These are phyloP conservation scores for Heterodera filipjevi DNA, from an alignment of 2,888 invertebrate species.

Conservation along the genomic window DNA sequence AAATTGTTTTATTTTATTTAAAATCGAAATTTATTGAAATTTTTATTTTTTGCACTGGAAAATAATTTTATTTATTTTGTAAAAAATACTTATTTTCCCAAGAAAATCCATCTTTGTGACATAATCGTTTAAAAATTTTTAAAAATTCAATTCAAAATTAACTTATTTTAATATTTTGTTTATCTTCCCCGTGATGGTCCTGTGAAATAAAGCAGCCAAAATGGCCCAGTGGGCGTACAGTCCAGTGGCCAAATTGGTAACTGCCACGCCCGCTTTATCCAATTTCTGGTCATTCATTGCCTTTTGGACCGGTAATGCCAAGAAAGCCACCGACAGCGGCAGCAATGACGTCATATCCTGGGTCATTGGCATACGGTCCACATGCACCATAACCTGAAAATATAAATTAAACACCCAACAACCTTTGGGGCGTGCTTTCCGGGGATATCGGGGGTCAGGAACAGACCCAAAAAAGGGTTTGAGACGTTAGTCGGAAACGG, in stretches of 20 bases:
- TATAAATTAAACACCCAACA: neutral
- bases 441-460: no score
- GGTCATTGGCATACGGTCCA: constrained; percentile 83
- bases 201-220: constrained; percentile 82
- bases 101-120: no score
- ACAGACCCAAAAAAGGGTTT: no score
- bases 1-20: no score
- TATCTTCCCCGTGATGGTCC: constrained; percentile 74
- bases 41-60: no score
- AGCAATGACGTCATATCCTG: constrained; percentile 96
- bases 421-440: no score
- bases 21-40: no score
- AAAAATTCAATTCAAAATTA: neutral
- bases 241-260: constrained; percentile 87
- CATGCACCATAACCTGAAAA: constrained; percentile 77
- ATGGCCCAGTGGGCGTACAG: constrained; percentile 92
- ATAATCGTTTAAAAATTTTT: neutral
- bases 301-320: constrained; percentile 78
- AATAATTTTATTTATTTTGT: no score
- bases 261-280: constrained; percentile 73
- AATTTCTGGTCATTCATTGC: constrained; percentile 71
- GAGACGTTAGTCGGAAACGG: no score
- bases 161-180: no score
- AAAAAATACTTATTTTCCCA: no score
- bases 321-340: constrained; percentile 88